These are phyloP conservation scores for Phyto melanocephala DNA, from an alignment of 2,888 invertebrate species.

Conservation along the genomic window DNA sequence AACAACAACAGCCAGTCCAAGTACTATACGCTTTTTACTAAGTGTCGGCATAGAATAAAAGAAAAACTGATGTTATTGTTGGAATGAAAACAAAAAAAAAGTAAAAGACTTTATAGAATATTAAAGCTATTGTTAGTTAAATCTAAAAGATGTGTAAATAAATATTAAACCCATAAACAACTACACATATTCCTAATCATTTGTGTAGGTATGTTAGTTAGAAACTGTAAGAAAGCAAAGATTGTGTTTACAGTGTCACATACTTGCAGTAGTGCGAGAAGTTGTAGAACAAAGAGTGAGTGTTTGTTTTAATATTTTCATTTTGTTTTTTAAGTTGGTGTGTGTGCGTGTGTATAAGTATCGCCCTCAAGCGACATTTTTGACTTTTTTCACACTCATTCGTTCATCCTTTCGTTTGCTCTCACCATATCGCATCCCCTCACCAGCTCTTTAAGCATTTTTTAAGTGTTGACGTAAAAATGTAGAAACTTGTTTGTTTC, in stretches of 20 bases:
- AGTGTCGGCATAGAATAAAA: constrained; percentile 29
- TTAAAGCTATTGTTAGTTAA: constrained; percentile 52
- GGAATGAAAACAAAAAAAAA: background rate
- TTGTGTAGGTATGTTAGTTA: background rate
- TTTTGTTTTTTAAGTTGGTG: constrained; percentile 12
- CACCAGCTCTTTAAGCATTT: background rate
- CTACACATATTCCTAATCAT: constrained; percentile 6
- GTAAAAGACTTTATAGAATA: constrained; percentile 9
- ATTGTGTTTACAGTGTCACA: constrained; percentile 48
- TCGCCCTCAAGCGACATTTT: constrained; percentile 63
- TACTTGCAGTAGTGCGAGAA: background rate
- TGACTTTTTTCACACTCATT: constrained; percentile 10
- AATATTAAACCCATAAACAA: background rate
- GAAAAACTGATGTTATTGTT: background rate
- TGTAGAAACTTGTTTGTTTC: constrained; percentile 53
- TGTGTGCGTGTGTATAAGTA: no score
- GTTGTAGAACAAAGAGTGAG: background rate
- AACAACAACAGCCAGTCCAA: no score
- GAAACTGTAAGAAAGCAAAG: constrained; percentile 16
- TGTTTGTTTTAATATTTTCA: constrained; percentile 30
- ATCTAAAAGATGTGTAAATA: constrained; percentile 17
- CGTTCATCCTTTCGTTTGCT: background rate
- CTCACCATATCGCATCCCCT: background rate
- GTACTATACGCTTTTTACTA: background rate
- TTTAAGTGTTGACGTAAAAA: constrained; percentile 65